These are phyloP conservation scores for Clusia tigrina DNA, from an alignment of 2,888 invertebrate species.

Conservation along the genomic window DNA sequence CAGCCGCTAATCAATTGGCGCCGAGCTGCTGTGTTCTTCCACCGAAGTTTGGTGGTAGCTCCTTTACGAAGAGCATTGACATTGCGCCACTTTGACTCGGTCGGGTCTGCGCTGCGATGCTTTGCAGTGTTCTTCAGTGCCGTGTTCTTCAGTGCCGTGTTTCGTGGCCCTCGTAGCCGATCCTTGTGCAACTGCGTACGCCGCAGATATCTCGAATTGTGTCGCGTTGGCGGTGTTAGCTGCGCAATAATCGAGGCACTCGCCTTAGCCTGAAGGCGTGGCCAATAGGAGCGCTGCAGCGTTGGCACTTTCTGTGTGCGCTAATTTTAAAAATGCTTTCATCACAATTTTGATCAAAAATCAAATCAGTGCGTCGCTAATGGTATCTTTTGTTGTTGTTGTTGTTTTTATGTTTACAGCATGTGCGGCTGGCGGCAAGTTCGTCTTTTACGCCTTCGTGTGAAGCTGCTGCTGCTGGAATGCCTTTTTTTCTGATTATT, in stretches of 20 bases:
- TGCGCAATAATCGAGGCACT: conserved; percentile 12
- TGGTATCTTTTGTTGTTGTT: too few relatives aligned
- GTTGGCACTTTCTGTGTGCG: background rate
- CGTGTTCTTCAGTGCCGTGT: too few relatives aligned
- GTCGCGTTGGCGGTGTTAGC: background rate
- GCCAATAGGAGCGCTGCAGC: background rate
- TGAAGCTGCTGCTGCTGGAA: too few relatives aligned
- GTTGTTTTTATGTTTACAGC: too few relatives aligned
- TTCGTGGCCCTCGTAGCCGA: too few relatives aligned
- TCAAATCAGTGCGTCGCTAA: too few relatives aligned
- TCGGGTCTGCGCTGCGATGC: background rate
- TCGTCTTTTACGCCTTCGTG: too few relatives aligned
- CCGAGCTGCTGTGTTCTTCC: background rate
- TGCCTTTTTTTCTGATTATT: too few relatives aligned
- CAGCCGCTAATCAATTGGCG: conserved; percentile 4
- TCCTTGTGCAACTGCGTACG: too few relatives aligned
- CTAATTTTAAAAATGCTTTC: conserved; percentile 27
- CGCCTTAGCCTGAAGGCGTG: background rate
- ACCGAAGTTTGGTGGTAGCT: background rate
- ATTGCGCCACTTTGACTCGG: conserved; percentile 14
- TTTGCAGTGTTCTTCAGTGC: too few relatives aligned
- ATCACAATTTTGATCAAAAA: conserved; percentile 12
- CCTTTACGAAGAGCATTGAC: conserved; percentile 13
- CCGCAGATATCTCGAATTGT: background rate
- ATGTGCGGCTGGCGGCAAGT: too few relatives aligned